These are phyloP conservation scores for Bucorvus abyssinicus DNA, from an alignment of 2,797 vertebrate genomes.

Conservation along the genomic window DNA sequence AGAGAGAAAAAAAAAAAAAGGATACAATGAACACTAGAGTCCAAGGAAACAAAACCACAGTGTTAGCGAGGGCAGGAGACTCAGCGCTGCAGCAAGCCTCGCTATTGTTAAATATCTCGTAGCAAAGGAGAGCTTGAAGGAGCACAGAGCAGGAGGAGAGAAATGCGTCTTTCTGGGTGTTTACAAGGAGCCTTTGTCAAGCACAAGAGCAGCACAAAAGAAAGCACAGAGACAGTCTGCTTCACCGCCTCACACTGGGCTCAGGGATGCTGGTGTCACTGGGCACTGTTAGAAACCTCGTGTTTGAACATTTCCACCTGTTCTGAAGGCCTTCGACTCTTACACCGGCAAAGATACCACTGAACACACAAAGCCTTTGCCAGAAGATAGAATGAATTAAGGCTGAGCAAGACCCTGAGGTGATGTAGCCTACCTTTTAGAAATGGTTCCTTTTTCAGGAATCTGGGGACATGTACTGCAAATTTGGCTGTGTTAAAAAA, in stretches of 20 bases:
- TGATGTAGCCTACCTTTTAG: not conserved
- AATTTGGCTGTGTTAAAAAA: not conserved
- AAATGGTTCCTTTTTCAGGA: not conserved
- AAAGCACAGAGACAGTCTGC: not conserved
- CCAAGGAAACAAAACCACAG: not conserved
- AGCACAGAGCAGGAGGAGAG: not conserved
- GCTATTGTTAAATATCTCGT: not conserved
- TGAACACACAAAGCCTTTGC: not conserved
- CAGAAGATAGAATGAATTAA: not conserved
- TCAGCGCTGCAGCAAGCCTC: not conserved
- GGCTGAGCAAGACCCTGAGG: not conserved
- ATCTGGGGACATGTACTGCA: not conserved
- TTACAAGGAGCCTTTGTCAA: not conserved
- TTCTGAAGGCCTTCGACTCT: not conserved
- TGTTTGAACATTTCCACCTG: not conserved
- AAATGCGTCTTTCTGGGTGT: not conserved
- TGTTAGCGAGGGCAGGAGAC: not conserved
- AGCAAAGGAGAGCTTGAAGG: not conserved
- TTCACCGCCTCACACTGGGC: not conserved
- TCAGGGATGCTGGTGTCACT: not conserved
- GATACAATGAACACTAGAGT: not conserved
- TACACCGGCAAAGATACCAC: not conserved
- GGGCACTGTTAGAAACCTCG: rapidly evolving
- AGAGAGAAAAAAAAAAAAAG: not conserved
- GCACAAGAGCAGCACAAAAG: not conserved